Evolutionary conservation across 2,888 invertebrate genomes (phyloP).

Genomic region (Chrysodeixis includens): DNA sequence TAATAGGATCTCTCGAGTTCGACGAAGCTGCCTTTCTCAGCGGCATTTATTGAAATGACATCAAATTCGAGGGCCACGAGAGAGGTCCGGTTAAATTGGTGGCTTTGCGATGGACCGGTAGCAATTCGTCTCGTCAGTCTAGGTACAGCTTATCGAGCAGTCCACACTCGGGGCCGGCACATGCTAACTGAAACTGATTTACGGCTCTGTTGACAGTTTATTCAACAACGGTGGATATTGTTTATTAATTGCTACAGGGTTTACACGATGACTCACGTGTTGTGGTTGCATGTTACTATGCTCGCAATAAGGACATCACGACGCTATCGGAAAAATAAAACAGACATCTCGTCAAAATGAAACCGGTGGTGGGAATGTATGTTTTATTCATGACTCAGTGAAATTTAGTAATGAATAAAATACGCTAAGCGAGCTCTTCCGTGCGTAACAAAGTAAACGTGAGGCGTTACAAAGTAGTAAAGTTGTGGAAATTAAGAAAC

Average conservation of each 20-base stretch:
- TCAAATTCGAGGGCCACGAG: conserved; percentile 44
- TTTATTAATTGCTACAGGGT: conserved; percentile 74
- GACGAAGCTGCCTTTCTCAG: conserved; percentile 49
- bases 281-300: conserved; percentile 21
- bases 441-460: conserved; percentile 21
- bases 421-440: conserved; percentile 10
- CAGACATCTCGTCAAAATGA: not conserved
- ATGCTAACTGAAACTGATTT: conserved; percentile 85
- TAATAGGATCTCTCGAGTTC: conserved; percentile 50
- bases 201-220: conserved; percentile 78
- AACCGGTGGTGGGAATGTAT: not conserved
- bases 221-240: conserved; percentile 69
- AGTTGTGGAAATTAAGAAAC: conserved; percentile 39
- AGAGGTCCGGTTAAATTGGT: conserved; percentile 67
- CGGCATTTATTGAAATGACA: conserved; percentile 49
- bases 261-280: conserved; percentile 56
- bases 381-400: not conserved
- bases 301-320: conserved; percentile 25
- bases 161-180: conserved; percentile 75
- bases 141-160: conserved; percentile 80
- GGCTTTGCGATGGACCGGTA: conserved; percentile 58
- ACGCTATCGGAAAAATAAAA: not conserved
- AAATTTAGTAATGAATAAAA: conserved; percentile 2
- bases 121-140: conserved; percentile 79
- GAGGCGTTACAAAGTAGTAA: conserved; percentile 21